Base-by-base conservation (phyloP, 2,113 vertebrate species). In the Tetrax tetrax region DNA sequence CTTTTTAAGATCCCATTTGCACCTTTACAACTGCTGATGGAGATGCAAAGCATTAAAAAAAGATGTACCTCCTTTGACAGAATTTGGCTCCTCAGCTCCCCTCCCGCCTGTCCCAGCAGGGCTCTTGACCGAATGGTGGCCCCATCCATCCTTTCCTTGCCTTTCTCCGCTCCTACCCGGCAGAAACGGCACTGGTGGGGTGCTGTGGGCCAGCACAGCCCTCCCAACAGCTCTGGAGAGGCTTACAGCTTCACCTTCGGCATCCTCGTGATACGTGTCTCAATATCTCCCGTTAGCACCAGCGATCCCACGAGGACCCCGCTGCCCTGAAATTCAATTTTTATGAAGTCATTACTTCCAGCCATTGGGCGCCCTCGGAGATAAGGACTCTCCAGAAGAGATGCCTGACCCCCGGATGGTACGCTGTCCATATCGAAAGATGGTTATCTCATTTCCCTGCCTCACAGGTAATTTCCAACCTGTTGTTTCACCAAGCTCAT, bases 271-370 rank as follows among this genome's bases (percentile, higher is more conserved):
- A 80, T 7, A 28, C 1, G 15, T 4, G 4, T 51, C 43, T 66
- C 7, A 43, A 23, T 88, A 43, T 90, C 35, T 91, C 85, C 47
- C 87, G 4, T 25, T 80, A 99, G 99, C 99, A 99, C 94, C 99
- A 99, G 91, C 98, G 98, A 97, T 99, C 99, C 82, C 99, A 99
- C 7, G 98, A 99, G 97, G 99, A 99, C 95, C 98, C 98, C 1
- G 96, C 98, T 16, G 99, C 99, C 29, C 96, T 99, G 83, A 98
- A 97, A 45, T 99, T 98, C 97, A 99, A 98, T 95, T 99, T 99
- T 90, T 99, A 99, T 74, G 98, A 99, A 91, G 99, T 99, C 77
- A 99, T 99, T 92, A 98, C 98, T 0, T 98, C 98, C 5, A 96
- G 97, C 85, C 97, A 97, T 2, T 97, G 98, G 65, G 98, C 98